Evolutionary conservation across 2,797 vertebrate genomes (phyloP), one percentile per base, ranked within the genome.

Genomic region (Alectoris magna): DNA sequence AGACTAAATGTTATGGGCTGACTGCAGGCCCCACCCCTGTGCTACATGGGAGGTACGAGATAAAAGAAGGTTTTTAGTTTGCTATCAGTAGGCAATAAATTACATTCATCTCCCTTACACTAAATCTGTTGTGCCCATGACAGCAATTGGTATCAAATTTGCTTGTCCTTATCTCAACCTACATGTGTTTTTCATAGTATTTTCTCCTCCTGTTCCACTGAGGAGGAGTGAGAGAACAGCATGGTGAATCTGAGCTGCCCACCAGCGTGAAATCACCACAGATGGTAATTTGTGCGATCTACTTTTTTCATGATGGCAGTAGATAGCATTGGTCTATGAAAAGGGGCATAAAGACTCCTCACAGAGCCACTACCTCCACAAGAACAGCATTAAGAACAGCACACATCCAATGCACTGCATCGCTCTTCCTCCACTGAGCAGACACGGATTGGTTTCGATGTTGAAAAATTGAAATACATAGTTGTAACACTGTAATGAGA

Each of bases 321-420:
- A 41, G 24, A 12, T 75, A 62, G 27, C 23, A 14, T 6, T 69
- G 39, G 19, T 58, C 36, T 71, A 10, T 53, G 36, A 43, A 60
- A 48, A 70, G 10, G 3, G 22, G 18, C 13, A 15, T 1, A 27
- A 15, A 23, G 36, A 80, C n/a, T 58, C 77, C 22, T 63, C 27
- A 21, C 38, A 59, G 44, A 18, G 60, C 26, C 51, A 23, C 64
- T 23, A 6, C 39, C 31, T 44, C 27, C 43, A 70, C 14, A 17
- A 67, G 34, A 67, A 14, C 26, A 43, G 26, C 10, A 7, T 21
- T 56, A 36, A 60, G 5, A 23, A 15, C 26, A 58, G 11, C 11
- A 14, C 15, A 49, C 19, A 13, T 27, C 36, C 44, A 43, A 0
- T 11, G 8, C 4, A 63, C 22, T 0, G 0, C 14, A 36, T 27